A percentile compares a stretch with the other conserved stretches of the same genome.
Evolutionary conservation across 2,113 vertebrate genomes (phyloP).

Genomic region (Zapus hudsonius): DNA sequence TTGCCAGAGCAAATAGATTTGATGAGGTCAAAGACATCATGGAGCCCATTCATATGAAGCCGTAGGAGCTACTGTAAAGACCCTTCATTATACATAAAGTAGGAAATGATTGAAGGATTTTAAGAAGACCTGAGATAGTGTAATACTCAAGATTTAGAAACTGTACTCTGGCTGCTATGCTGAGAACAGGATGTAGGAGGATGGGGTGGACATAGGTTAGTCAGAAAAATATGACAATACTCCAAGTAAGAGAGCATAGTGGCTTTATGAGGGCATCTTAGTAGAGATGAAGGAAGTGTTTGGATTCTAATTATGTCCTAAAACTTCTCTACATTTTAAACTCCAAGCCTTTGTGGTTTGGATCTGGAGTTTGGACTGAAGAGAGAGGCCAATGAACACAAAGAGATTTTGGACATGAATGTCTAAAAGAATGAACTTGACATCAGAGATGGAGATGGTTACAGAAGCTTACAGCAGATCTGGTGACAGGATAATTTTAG

Average conservation of each 20-base stretch:
- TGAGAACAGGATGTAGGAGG: not conserved
- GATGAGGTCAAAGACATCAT: not conserved
- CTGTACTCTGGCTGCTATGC: not conserved
- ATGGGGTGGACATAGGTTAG: not conserved
- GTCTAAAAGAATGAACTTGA: not conserved
- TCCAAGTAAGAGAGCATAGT: not conserved
- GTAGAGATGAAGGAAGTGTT: not conserved
- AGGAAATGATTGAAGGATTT: not conserved
- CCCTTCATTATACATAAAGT: not conserved
- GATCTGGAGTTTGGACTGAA: not conserved
- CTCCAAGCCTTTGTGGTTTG: not conserved
- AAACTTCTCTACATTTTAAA: not conserved
- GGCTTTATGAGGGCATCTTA: not conserved
- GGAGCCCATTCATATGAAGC: not conserved
- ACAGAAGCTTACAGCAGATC: not conserved
- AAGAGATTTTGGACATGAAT: not conserved
- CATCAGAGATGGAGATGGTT: not conserved
- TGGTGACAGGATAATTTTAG: not conserved
- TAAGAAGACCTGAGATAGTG: not conserved
- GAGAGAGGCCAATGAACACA: not conserved
- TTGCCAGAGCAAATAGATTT: not conserved
- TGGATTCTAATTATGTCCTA: not conserved
- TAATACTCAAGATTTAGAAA: constrained; percentile 3
- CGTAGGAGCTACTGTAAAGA: not conserved
- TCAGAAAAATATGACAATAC: constrained; percentile 4